These are phyloP conservation scores for Pseudanteris insignis DNA, from an alignment of 2,888 invertebrate genomes.

Conservation along the genomic window DNA sequence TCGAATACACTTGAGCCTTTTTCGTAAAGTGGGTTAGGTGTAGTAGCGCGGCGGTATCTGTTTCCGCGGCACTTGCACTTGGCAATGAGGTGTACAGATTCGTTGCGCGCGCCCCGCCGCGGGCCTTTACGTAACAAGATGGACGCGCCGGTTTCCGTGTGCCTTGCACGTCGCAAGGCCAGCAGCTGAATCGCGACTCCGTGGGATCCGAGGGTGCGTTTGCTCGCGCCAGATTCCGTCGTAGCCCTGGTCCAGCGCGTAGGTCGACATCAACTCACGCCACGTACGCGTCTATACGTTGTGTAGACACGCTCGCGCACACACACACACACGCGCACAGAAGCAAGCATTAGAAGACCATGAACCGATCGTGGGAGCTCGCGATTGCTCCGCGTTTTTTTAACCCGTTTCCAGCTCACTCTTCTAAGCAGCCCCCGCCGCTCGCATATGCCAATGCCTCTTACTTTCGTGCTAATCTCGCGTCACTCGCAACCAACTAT, in stretches of 20 bases:
- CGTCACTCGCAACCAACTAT: conserved; percentile 39
- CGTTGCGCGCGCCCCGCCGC: conserved; percentile 16
- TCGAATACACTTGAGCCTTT: conserved; percentile 44
- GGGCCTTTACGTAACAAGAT: conserved; percentile 65
- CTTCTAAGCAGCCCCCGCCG: conserved; percentile 15
- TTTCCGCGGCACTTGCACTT: conserved; percentile 41
- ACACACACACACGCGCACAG: conserved; percentile 11
- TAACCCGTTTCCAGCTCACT: conserved; percentile 36
- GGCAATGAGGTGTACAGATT: conserved; percentile 36
- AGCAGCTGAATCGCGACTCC: conserved; percentile 40
- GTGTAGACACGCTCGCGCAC: neutral
- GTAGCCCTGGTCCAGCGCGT: conserved; percentile 40
- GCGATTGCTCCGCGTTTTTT: conserved; percentile 21
- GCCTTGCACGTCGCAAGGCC: conserved; percentile 47
- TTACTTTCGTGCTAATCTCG: conserved; percentile 50
- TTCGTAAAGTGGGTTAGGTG: conserved; percentile 42
- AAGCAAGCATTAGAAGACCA: conserved; percentile 42
- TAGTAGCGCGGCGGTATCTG: conserved; percentile 27
- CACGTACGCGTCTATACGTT: conserved; percentile 1
- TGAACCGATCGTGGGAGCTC: conserved; percentile 48
- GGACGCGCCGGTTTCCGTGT: conserved; percentile 63
- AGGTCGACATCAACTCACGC: conserved; percentile 26
- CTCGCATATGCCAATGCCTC: conserved; percentile 47
- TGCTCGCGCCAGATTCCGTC: conserved; percentile 47
- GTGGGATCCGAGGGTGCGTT: conserved; percentile 46